These are phyloP conservation scores for Hydra vulgaris DNA, from an alignment of 30 jellyfish, hydroid and myxozoan species.

Conservation along the genomic window DNA sequence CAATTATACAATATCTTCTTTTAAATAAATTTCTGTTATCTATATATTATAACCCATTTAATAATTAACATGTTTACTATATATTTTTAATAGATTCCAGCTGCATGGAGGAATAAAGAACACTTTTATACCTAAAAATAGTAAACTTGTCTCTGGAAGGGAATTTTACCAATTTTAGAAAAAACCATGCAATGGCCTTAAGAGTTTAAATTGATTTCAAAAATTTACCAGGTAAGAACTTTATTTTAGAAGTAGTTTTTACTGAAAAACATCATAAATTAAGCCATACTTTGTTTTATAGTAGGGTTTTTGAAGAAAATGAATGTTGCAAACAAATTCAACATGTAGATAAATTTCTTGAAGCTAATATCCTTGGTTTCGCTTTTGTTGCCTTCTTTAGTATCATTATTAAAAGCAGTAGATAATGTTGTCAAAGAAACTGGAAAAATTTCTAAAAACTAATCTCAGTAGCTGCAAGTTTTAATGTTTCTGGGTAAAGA, in stretches of 20 bases:
- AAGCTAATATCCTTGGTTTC: not conserved
- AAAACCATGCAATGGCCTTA: no score
- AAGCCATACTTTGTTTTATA: no score
- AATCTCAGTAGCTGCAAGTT: not conserved
- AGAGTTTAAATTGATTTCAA: no score
- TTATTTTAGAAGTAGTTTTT: not conserved
- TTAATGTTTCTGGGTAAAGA: not conserved
- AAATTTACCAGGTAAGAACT: not conserved
- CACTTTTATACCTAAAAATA: not conserved
- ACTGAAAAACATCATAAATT: not conserved
- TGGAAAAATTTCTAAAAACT: no score
- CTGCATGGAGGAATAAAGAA: not conserved
- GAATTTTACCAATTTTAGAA: no score
- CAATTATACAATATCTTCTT: not conserved
- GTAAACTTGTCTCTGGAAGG: not conserved
- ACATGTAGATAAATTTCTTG: not conserved
- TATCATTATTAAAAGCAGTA: not conserved
- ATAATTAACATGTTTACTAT: not conserved
- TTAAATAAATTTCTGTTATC: not conserved
- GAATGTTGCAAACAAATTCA: not conserved
- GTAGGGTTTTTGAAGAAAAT: no score
- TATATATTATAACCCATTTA: not conserved
- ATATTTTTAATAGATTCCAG: not conserved
- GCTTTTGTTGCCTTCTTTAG: not conserved
- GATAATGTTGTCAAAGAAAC: not conserved